Conservation (phyloP, 2,797 vertebrate genomes). For the Eremophila alpestris region DNA sequence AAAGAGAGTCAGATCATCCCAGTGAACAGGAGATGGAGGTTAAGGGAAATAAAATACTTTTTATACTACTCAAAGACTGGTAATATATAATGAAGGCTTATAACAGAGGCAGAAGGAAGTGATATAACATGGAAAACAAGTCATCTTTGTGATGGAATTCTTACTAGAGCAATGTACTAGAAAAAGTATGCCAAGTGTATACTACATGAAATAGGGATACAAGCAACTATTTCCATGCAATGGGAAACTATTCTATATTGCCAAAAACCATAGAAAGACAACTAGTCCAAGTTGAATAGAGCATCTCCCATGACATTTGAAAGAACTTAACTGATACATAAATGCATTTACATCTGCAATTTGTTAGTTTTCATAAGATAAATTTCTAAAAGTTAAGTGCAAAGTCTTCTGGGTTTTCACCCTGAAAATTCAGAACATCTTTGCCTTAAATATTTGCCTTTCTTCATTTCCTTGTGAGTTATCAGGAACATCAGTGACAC, state of each 20-base stretch:
- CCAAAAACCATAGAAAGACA: background rate
- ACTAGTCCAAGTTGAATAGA: background rate
- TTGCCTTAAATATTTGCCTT: background rate
- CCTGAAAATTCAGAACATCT: background rate
- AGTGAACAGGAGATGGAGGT: background rate
- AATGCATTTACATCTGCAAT: background rate
- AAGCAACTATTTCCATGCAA: background rate
- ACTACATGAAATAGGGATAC: background rate
- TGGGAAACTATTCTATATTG: background rate
- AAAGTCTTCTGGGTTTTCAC: background rate
- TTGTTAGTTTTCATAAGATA: background rate
- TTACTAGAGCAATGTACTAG: background rate
- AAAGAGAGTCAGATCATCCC: background rate
- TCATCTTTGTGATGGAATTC: background rate
- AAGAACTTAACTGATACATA: background rate
- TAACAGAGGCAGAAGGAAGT: background rate
- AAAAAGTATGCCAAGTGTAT: background rate
- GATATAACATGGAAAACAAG: background rate
- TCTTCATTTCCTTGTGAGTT: background rate
- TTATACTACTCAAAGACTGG: background rate
- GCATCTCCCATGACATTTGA: background rate
- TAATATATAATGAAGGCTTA: background rate
- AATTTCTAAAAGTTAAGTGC: background rate
- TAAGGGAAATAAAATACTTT: background rate
- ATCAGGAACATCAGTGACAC: background rate